A percentile compares a stretch with the other conserved stretches of the same genome.
Conservation (phyloP, 2,888 invertebrate genomes). For the Parnassius smintheus region DNA sequence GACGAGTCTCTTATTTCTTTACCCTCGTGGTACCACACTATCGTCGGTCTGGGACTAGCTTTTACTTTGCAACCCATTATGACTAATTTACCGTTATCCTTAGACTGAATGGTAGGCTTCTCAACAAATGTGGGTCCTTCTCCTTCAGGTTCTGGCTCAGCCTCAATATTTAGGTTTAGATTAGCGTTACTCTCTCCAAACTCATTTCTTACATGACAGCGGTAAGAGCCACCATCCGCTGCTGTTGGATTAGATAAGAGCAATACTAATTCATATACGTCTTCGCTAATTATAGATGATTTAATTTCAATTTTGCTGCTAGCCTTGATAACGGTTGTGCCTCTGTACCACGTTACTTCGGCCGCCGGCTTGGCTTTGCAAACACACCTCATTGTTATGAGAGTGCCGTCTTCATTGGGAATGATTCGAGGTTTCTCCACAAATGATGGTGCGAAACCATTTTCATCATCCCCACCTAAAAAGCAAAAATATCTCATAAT, state of each 20-base stretch:
- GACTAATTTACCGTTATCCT: constrained; percentile 77
- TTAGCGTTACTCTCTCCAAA: constrained; percentile 98
- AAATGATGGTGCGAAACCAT: constrained; percentile 97
- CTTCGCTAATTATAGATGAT: constrained; percentile 88
- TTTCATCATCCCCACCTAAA: constrained; percentile 94
- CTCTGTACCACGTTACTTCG: constrained; percentile 96
- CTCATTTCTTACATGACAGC: constrained; percentile 97
- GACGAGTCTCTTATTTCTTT: constrained; percentile 88
- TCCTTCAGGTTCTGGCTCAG: constrained; percentile 95
- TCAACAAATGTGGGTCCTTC: constrained; percentile 97
- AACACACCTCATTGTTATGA: constrained; percentile 98
- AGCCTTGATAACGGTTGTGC: constrained; percentile 91
- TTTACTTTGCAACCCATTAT: constrained; percentile 77
- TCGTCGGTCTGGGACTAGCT: constrained; percentile 75
- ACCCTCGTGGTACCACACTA: constrained; percentile 78
- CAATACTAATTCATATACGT: constrained; percentile 92
- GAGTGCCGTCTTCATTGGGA: constrained; percentile 97
- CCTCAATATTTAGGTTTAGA: constrained; percentile 97
- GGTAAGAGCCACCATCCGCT: constrained; percentile 82
- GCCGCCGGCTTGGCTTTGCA: constrained; percentile 98
- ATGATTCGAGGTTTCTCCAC: constrained; percentile 99
- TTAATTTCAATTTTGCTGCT: constrained; percentile 92
- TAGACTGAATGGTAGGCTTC: constrained; percentile 93
- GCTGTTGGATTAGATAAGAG: constrained; percentile 76
- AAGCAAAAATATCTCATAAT: constrained; percentile 30